Conservation (phyloP, 2,113 vertebrate species). For the Coptodon rendalli region DNA sequence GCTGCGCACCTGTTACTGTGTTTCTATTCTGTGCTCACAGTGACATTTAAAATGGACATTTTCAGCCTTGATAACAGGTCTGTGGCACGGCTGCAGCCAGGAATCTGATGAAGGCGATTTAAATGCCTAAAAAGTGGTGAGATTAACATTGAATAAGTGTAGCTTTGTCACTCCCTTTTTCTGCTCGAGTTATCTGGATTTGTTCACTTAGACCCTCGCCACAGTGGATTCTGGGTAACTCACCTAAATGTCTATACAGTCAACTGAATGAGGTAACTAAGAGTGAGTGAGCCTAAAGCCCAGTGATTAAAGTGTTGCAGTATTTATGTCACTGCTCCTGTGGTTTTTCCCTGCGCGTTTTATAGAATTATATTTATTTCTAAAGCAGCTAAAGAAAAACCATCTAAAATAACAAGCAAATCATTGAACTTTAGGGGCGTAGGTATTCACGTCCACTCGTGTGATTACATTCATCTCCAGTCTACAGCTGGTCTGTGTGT, state of each 20-base stretch:
- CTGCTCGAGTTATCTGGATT: slow-evolving; percentile 81
- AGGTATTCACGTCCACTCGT: neutral
- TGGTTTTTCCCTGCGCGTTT: neutral
- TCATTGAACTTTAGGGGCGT: fast-evolving
- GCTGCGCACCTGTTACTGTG: slow-evolving; percentile 87
- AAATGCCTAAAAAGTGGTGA: slow-evolving; percentile 96
- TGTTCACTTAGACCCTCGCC: slow-evolving; percentile 81
- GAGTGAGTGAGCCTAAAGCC: neutral
- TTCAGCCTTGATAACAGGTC: slow-evolving; percentile 96
- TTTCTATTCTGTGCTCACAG: slow-evolving; percentile 85
- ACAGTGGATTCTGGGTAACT: slow-evolving; percentile 86
- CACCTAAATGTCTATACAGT: neutral
- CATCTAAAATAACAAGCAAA: neutral
- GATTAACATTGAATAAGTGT: slow-evolving; percentile 98
- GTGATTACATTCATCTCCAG: neutral
- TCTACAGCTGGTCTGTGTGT: neutral
- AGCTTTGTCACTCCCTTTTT: slow-evolving; percentile 72
- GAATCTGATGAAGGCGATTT: slow-evolving; percentile 93
- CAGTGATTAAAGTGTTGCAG: neutral
- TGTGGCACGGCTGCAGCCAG: slow-evolving; percentile 84
- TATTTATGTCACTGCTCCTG: neutral
- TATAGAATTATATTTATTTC: no score
- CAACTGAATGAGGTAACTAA: neutral
- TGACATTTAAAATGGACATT: slow-evolving; percentile 97
- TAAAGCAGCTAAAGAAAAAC: no score